phyloP scores from a whole-genome alignment of 2,888 invertebrate species.

The Papilio demoleus region DNA sequence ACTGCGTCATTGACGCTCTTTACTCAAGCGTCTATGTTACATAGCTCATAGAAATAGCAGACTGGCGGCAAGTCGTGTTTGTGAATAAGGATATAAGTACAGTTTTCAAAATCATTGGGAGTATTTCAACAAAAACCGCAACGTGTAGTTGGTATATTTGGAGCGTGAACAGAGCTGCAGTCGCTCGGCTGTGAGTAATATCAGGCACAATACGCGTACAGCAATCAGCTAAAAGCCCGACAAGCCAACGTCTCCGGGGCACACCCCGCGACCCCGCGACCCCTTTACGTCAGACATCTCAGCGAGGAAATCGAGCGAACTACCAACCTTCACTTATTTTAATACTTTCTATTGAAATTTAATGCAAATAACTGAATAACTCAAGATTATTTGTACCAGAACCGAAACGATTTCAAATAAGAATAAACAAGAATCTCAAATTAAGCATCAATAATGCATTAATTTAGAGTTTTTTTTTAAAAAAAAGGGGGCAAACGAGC shows the following conservation, averaged over 20 bases:
- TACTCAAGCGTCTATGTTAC: too few relatives aligned
- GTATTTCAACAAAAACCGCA: slow-evolving; percentile 28
- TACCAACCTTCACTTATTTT: slow-evolving; percentile 22
- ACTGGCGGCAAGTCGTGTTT: not conserved
- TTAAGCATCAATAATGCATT: too few relatives aligned
- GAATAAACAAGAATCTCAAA: too few relatives aligned
- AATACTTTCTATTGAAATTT: slow-evolving; percentile 23
- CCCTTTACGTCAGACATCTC: slow-evolving; percentile 21
- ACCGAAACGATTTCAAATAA: too few relatives aligned
- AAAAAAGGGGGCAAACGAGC: too few relatives aligned
- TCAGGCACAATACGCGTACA: slow-evolving; percentile 22
- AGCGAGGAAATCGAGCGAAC: slow-evolving; percentile 24
- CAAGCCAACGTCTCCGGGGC: slow-evolving; percentile 26
- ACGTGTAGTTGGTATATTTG: slow-evolving; percentile 11
- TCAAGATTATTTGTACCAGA: too few relatives aligned
- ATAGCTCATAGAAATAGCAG: not conserved
- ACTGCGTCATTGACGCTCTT: too few relatives aligned
- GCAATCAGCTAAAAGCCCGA: slow-evolving; percentile 40
- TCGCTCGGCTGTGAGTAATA: slow-evolving; percentile 30
- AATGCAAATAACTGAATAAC: not conserved
- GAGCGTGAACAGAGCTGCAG: slow-evolving; percentile 10
- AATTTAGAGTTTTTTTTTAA: too few relatives aligned
- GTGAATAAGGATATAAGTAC: not conserved
- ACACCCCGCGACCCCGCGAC: not conserved
- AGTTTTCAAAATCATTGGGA: slow-evolving; percentile 10